phyloP scores from a whole-genome alignment of 2,797 vertebrate genomes.

The Alauda arvensis region DNA sequence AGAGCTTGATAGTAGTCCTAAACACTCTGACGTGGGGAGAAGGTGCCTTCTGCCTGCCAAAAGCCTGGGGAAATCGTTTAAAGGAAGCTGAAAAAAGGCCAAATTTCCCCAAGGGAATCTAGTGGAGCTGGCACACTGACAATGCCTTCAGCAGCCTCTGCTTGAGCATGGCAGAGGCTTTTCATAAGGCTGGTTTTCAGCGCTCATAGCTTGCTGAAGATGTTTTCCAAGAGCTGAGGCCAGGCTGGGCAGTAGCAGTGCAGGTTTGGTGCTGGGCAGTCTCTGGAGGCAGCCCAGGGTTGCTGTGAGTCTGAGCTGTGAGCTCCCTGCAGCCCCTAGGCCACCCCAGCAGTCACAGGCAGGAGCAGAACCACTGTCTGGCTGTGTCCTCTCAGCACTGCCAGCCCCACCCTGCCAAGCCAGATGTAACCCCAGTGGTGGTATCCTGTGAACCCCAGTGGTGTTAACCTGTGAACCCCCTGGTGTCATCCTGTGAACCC shows the following conservation, averaged over 20 bases:
- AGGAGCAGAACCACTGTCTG: not conserved
- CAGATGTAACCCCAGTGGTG: too few relatives aligned
- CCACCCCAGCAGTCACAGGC: not conserved
- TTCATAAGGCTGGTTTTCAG: not conserved
- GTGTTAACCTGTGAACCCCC: too few relatives aligned
- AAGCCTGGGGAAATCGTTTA: not conserved
- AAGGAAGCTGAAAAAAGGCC: not conserved
- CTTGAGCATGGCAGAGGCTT: not conserved
- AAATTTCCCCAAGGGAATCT: not conserved
- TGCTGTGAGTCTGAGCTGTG: not conserved
- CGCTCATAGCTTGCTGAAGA: not conserved
- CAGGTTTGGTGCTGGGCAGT: not conserved
- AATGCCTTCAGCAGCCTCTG: not conserved
- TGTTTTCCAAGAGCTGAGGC: not conserved
- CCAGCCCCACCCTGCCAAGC: not conserved
- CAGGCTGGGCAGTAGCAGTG: not conserved
- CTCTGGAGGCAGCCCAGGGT: not conserved
- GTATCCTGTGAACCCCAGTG: too few relatives aligned
- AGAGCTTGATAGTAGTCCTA: not conserved
- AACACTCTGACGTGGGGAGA: not conserved
- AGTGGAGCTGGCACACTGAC: fast-evolving
- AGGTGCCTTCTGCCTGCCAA: not conserved
- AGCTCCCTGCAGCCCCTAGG: not conserved
- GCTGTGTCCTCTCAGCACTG: not conserved
- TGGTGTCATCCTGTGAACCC: too few relatives aligned